Evolutionary conservation across 2,888 invertebrate species (phyloP), one percentile per base, ranked within the genome.

Genomic region (Silvanus unidentatus): DNA sequence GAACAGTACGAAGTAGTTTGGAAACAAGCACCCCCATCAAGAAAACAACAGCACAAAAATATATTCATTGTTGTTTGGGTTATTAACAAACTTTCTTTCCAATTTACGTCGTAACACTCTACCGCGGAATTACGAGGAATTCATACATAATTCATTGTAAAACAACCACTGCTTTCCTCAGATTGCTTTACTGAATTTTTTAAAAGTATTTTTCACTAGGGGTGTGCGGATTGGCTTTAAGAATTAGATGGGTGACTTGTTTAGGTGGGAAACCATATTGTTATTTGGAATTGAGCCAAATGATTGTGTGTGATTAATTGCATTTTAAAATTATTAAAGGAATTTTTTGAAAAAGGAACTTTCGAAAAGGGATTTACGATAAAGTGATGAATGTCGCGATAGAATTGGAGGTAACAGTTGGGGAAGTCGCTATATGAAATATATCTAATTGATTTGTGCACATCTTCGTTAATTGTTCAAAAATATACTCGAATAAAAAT

Each of bases 151-250:
- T 37, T 37, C 37, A 37, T 37, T 9, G n/a, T 13, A 16, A 11
- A 12, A 9, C 37, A 37, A 37, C 37, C 37, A 37, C 37, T 37
- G 37, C 37, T 37, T 37, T 37, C 37, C 37, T 37, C 37, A 37
- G 37, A 37, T 37, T 37, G 37, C 37, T 9, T 37, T 37, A 13
- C 37, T 37, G 37, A 37, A 37, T 37, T 37, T 37, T 37, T 37
- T 37, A 37, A 37, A 37, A 37, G 15, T 37, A 12, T 37, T 37
- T 11, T 37, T 37, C 12, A n/a, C 12, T 11, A 11, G 12, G 32
- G 32, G 32, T n/a, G n/a, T 9, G 10, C 3, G 3, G n/a, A 3
- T 32, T 5, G 22, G 22, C n/a, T n/a, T n/a, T 22, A 8, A 22
- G 22, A 22, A 22, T 22, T 22, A 22, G 22, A 22, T 22, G 22